Base-by-base conservation (phyloP, 1,140 invertebrate genomes). In the Macrobrachium rosenbergii region DNA sequence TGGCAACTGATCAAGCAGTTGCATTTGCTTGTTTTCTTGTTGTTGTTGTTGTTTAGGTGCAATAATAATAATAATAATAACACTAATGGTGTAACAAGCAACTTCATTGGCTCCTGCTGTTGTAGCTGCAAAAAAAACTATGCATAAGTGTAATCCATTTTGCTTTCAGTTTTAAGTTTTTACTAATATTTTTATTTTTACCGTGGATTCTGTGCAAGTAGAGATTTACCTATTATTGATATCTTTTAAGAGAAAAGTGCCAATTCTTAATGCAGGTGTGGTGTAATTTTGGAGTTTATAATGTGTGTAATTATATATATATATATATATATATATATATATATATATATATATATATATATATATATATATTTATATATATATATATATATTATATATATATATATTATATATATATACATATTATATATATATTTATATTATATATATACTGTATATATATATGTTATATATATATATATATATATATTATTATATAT, bases 331-430 rank as follows among this genome's bases (percentile, higher is more conserved):
- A 37, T 37, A 37, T 37, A n/a, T 45, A 77, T 77, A 77, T 77
- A 77, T 77, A 52, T 77, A 77, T 52, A n/a, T 73, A 73, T 73
- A n/a, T 73, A 73, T 73, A n/a, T 73, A 73, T 37, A n/a, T 73
- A 73, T 73, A 5, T 2, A n/a, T 2, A 37, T 73, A n/a, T 73
- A 73, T 73, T 14, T 5, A 73, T 37, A 73, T n/a, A 73, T 1
- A 73, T 73, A 73, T 21, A 73, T 73, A 73, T n/a, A 73, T 73
- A 10, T n/a, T 67, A 8, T 21, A 8, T 67, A 67, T 17, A 17
- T 3, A 28, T 10, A 21, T 17, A 8, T n/a, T 8, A 8, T 67
- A 67, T 67, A 11, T 8, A 21, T 67, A 67, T 67, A 67, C 12
- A 64, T 64, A 64, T 6, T 8, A 52, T 52, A 52, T 52, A 5